Evolutionary conservation across 2,113 vertebrate species (phyloP).

Genomic region (Pterocles gutturalis): DNA sequence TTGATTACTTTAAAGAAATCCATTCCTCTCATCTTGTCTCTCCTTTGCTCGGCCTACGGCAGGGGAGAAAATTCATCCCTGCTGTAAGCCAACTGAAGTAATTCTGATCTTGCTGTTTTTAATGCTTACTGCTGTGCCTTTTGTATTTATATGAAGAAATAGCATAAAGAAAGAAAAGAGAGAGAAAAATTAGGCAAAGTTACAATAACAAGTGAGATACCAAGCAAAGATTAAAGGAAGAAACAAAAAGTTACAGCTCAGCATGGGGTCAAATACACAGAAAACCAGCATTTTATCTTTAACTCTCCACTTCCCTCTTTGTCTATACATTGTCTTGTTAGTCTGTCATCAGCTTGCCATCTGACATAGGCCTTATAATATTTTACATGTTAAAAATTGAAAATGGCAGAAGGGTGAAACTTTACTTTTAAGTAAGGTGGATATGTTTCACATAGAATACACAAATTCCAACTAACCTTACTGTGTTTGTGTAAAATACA

Average conservation of each 20-base stretch:
- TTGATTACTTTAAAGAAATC: conserved; percentile 24
- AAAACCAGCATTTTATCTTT: neutral
- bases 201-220: conserved; percentile 52
- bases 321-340: neutral
- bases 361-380: neutral
- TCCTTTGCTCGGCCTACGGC: neutral
- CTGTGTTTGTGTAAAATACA: neutral
- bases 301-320: neutral
- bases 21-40: neutral
- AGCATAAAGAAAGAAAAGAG: neutral
- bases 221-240: conserved; percentile 25
- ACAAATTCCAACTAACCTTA: neutral
- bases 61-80: conserved; percentile 14
- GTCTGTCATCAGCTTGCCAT: neutral
- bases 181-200: conserved; percentile 24
- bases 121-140: conserved; percentile 46
- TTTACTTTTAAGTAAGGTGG: neutral
- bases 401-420: neutral
- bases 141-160: conserved; percentile 32
- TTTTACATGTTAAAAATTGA: neutral
- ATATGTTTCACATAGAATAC: neutral
- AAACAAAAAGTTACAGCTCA: neutral
- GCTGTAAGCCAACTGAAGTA: conserved; percentile 28
- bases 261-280: neutral
- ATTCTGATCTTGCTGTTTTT: conserved; percentile 18